These are phyloP conservation scores for Drosophila dives DNA, from an alignment of 2,888 invertebrate genomes.

Conservation along the genomic window DNA sequence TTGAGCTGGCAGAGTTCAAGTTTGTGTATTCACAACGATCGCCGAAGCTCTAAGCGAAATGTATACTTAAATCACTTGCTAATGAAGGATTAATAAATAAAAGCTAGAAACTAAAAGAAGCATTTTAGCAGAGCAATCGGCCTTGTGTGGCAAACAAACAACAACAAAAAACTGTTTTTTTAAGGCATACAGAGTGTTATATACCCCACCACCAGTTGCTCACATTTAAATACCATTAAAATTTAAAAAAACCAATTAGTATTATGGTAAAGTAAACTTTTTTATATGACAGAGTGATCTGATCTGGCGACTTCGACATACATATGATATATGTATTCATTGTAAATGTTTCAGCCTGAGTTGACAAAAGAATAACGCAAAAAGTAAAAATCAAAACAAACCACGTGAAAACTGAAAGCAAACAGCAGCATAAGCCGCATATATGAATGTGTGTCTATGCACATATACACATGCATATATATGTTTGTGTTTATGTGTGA, in stretches of 20 bases:
- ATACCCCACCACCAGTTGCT: not conserved
- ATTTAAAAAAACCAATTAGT: not conserved
- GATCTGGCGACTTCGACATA: not conserved
- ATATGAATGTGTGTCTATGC: not conserved
- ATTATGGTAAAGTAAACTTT: not conserved
- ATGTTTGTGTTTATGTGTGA: not conserved
- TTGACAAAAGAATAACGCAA: slow-evolving; percentile 1
- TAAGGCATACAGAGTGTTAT: not conserved
- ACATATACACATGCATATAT: slow-evolving; percentile 1
- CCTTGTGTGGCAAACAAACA: slow-evolving; percentile 33
- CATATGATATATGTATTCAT: not conserved
- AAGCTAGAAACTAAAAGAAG: slow-evolving; percentile 7
- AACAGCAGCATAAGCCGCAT: slow-evolving; percentile 29
- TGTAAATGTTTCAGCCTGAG: not conserved
- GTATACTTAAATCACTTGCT: slow-evolving; percentile 11
- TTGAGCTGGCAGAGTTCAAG: slow-evolving; percentile 39
- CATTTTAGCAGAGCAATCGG: slow-evolving; percentile 15
- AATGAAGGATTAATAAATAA: slow-evolving; percentile 25
- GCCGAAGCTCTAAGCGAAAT: slow-evolving; percentile 7
- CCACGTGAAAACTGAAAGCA: slow-evolving; percentile 32
- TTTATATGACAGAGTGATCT: not conserved
- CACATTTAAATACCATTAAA: not conserved
- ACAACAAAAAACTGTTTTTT: not conserved
- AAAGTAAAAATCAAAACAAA: slow-evolving; percentile 32
- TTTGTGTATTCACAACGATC: slow-evolving; percentile 18